Evolutionary conservation across 2,797 vertebrate species (phyloP).

Genomic region (Micromesistius poutassou): DNA sequence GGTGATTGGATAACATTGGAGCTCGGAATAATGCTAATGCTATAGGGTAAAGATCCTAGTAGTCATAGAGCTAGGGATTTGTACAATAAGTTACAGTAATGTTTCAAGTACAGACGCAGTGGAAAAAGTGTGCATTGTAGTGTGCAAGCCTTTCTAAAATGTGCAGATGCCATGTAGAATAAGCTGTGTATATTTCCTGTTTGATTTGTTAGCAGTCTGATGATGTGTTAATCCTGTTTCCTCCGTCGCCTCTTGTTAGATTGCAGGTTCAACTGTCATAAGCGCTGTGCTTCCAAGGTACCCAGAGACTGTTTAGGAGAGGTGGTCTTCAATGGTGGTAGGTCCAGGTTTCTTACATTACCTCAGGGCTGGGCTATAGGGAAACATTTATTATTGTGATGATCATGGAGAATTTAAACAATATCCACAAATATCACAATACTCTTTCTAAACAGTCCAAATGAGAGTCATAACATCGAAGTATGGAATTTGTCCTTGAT

Average conservation of each 20-base stretch:
- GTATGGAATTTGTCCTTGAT: neutral
- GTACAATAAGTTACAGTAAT: neutral
- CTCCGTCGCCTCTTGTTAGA: slow-evolving; percentile 68
- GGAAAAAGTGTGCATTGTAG: neutral
- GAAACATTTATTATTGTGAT: neutral
- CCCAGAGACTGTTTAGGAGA: slow-evolving; percentile 96
- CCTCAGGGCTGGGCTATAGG: neutral
- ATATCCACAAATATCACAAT: neutral
- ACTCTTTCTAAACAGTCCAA: neutral
- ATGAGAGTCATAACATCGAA: no score
- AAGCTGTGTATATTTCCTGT: neutral
- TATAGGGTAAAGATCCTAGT: neutral
- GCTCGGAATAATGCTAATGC: neutral
- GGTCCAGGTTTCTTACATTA: slow-evolving; percentile 13
- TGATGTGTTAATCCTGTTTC: neutral
- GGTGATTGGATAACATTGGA: neutral
- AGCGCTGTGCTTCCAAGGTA: slow-evolving; percentile 95
- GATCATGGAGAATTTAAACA: neutral
- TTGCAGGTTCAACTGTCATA: slow-evolving; percentile 97
- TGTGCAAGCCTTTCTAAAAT: neutral
- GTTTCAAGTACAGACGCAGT: neutral
- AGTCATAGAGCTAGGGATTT: neutral
- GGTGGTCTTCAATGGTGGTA: slow-evolving; percentile 94
- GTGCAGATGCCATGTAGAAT: neutral
- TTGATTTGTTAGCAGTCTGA: neutral